Conservation (phyloP, 1,140 invertebrate species). For the Drosophila mojavensis region DNA sequence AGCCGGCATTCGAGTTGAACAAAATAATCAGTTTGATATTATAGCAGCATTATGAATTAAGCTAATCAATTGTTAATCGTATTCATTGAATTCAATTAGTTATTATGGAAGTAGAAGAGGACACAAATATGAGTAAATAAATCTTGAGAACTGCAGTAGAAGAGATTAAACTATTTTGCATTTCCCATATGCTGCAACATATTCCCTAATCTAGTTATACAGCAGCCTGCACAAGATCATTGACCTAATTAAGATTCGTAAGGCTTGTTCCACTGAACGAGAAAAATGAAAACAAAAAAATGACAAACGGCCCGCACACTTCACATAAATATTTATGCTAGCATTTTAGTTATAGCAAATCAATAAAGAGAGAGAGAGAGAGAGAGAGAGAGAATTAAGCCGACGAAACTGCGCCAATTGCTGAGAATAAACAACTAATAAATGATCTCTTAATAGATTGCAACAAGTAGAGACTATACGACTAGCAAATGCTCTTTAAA, state of each 20-base stretch:
- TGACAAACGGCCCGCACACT: constrained; percentile 10
- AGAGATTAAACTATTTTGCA: neutral
- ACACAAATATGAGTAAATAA: neutral
- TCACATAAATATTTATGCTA: constrained; percentile 14
- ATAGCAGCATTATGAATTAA: neutral
- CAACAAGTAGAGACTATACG: neutral
- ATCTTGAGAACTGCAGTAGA: neutral
- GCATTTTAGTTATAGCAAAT: neutral
- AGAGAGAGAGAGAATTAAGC: neutral
- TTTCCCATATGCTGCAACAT: too few species aligned
- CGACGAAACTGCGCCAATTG: neutral
- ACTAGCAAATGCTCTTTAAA: neutral
- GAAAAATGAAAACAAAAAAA: neutral
- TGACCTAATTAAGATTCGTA: constrained; percentile 6
- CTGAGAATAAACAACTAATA: neutral
- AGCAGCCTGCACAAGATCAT: constrained; percentile 8
- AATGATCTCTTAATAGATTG: neutral
- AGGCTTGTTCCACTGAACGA: neutral
- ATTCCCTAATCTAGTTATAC: neutral
- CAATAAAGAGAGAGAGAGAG: too few species aligned
- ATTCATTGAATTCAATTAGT: neutral
- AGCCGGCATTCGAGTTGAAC: neutral
- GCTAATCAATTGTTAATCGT: constrained; percentile 4
- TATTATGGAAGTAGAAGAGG: neutral
- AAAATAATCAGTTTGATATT: constrained; percentile 29